Evolutionary conservation across 2,888 invertebrate species (phyloP), one percentile per base, ranked within the genome.

Genomic region (Eupeodes latifasciatus): DNA sequence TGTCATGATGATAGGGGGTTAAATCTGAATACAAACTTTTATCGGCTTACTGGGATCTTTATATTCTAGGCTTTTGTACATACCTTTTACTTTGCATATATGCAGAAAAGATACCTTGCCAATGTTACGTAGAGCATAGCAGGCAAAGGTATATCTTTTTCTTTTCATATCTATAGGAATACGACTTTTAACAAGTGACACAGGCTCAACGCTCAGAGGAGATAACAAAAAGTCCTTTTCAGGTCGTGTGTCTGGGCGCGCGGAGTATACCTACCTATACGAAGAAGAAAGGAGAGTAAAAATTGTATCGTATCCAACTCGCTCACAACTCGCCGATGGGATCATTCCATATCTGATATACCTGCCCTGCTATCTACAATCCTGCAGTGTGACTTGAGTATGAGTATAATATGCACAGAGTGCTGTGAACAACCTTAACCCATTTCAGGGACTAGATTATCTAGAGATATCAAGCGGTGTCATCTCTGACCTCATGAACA

Each of bases 401-500:
- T 40, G 14, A 34, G 27, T 27, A 27, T 27, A 27, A 27, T 49
- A 44, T 40, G 40, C 40, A 40, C n/a, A 11, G 79, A 76, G 53
- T 69, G 53, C 67, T 69, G 47, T 66, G 67, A 47, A 75, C 84
- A 87, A 88, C 84, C 84, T 88, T 88, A 88, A 84, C 87, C 87
- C 84, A 88, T 84, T 72, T 88, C 87, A 88, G 72, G 36, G 74
- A 57, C 36, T 44, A 80, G 66, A 47, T 47, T 66, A 66, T 66
- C 62, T 40, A 44, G 62, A 62, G 67, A 64, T 84, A 83, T 87
- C 81, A 81, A 77, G 81, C 74, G 53, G 67, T 84, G 59, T 77
- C 83, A 88, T 88, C 87, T 88, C 87, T 88, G 87, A 84, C 84
- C 87, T 84, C 84, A 81, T 84, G 87, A 88, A 84, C 84, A 88